phyloP scores from a whole-genome alignment of 2,113 vertebrate species.

The Ptyas mucosa region DNA sequence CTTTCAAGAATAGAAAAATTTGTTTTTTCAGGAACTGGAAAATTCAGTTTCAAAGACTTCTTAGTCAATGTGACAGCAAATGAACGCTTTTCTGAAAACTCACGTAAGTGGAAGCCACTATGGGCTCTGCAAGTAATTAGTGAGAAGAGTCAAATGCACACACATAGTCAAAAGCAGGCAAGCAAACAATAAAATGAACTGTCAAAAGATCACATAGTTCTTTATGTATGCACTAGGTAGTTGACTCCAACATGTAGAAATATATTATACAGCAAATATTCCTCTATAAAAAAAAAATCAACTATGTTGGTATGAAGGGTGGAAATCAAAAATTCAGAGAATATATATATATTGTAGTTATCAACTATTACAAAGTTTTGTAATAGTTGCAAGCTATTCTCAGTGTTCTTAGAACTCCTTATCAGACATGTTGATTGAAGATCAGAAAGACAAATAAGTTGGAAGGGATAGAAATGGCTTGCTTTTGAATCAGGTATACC shows the following conservation, averaged over 20 bases:
- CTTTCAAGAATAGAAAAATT: neutral
- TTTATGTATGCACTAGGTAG: neutral
- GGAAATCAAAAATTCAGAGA: neutral
- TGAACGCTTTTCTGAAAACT: constrained; percentile 11
- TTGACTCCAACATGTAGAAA: neutral
- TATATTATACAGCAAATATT: neutral
- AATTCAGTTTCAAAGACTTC: constrained; percentile 35
- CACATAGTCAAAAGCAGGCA: neutral
- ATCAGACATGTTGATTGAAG: neutral
- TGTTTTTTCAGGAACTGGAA: constrained; percentile 34
- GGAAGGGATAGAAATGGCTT: neutral
- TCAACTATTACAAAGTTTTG: too few relatives aligned
- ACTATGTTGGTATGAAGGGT: neutral
- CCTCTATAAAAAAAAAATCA: neutral
- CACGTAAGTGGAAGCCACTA: constrained; percentile 15
- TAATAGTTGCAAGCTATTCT: neutral
- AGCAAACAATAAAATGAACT: neutral
- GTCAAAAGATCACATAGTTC: neutral
- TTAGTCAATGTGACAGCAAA: neutral
- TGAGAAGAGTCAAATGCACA: neutral
- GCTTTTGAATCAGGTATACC: neutral
- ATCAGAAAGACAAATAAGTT: neutral
- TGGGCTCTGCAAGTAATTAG: neutral
- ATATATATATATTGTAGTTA: too few relatives aligned
- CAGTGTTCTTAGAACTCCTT: too few relatives aligned